phyloP scores from a whole-genome alignment of 1,140 invertebrate genomes.

The Drosophila eugracilis region DNA sequence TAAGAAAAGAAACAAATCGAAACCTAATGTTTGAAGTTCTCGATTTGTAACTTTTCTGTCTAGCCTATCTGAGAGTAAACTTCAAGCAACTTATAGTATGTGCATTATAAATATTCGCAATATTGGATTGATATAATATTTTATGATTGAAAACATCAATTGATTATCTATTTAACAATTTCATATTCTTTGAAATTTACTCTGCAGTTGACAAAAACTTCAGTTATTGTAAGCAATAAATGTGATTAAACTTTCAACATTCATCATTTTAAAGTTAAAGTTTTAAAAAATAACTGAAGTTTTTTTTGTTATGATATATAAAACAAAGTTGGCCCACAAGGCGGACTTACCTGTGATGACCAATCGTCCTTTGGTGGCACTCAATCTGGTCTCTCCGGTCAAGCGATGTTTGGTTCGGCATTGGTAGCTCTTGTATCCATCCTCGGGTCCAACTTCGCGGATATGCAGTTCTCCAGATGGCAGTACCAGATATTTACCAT shows the following conservation, averaged over 20 bases:
- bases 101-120: neutral
- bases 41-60: slow-evolving; percentile 3
- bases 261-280: neutral
- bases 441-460: slow-evolving; percentile 95
- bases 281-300: slow-evolving; percentile 23
- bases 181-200: slow-evolving; percentile 35
- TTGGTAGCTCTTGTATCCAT: slow-evolving; percentile 97
- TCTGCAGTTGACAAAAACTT: slow-evolving; percentile 38
- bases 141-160: neutral
- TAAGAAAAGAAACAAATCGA: slow-evolving; percentile 1
- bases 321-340: slow-evolving; percentile 61
- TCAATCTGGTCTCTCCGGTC: slow-evolving; percentile 95
- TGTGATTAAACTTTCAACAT: too few species aligned
- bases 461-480: slow-evolving; percentile 97
- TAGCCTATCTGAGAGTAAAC: slow-evolving; percentile 9
- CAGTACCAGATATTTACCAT: slow-evolving; percentile 96
- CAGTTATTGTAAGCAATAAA: slow-evolving; percentile 14
- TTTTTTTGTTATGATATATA: slow-evolving; percentile 9
- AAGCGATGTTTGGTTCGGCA: slow-evolving; percentile 97
- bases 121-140: neutral
- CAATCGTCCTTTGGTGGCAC: slow-evolving; percentile 96
- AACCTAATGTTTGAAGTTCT: neutral
- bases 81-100: slow-evolving; percentile 11
- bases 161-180: neutral
- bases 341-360: slow-evolving; percentile 96